These are phyloP conservation scores for Oscheius sp. DNA, from an alignment of 2,888 invertebrate species.

Conservation along the genomic window DNA sequence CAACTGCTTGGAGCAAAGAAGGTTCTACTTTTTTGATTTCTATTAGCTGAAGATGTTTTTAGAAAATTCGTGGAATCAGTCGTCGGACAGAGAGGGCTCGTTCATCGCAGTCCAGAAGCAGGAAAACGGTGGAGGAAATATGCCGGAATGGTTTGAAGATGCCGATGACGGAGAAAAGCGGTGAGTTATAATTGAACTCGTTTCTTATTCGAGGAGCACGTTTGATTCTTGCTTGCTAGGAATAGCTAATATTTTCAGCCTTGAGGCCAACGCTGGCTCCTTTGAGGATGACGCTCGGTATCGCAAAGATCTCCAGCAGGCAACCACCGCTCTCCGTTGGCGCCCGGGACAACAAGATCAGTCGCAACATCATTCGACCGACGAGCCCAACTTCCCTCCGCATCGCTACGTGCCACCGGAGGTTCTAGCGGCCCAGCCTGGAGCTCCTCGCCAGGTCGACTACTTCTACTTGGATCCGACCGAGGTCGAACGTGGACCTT, in stretches of 20 bases:
- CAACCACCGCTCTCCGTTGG: not conserved
- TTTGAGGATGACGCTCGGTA: constrained; percentile 35
- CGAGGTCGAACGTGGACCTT: constrained; percentile 23
- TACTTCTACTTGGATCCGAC: constrained; percentile 29
- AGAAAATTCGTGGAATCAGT: constrained; percentile 10
- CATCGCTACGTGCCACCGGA: not conserved
- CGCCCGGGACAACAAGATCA: constrained; percentile 1
- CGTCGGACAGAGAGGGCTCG: not conserved
- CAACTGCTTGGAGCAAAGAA: constrained; percentile 27
- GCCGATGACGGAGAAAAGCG: constrained; percentile 31
- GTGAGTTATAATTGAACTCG: not conserved
- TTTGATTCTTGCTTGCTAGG: not conserved
- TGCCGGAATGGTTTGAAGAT: constrained; percentile 48
- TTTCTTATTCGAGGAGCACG: too few species aligned
- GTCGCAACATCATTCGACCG: not conserved
- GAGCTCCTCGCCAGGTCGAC: not conserved
- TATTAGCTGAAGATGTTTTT: not conserved
- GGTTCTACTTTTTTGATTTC: not conserved
- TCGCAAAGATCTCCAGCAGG: constrained; percentile 6
- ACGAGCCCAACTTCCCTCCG: not conserved
- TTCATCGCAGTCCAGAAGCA: constrained; percentile 1
- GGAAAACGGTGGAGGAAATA: constrained; percentile 9
- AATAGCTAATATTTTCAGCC: not conserved
- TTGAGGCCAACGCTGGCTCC: constrained; percentile 14
- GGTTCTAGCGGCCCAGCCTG: not conserved